Evolutionary conservation across 2,113 vertebrate species (phyloP), one percentile per base, ranked within the genome.

Genomic region (Megaceryle torquata): DNA sequence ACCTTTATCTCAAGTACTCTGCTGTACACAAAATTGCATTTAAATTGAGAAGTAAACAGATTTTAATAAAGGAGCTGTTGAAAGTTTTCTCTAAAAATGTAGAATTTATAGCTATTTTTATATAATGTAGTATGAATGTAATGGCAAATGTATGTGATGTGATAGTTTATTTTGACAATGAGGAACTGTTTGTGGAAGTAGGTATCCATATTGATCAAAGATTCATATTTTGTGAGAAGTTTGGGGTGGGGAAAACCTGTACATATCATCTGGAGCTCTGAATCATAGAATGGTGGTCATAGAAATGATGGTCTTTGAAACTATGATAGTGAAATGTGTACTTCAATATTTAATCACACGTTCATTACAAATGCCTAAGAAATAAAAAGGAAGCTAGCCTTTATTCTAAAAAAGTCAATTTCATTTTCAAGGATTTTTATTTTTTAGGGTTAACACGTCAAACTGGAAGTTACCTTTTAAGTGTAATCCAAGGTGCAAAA

Each of bases 201-300:
- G 22, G 8, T 46, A 51, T 64, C 13, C 0, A 0, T 57, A 21
- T 6, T 48, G 48, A 43, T 3, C 15, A 35, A 68, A 72, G 7
- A 37, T 16, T 68, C 4, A 1, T 39, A 17, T 41, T 64, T 48
- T 57, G 17, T 60, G 6, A 4, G 18, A 79, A 78, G 15, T 17
- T 37, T 37, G 22, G 15, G 7, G 4, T 8, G 5, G 17, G 29
- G 13, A 24, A 69, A 86, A 31, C 19, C 29, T 29, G 6, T 41
- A 14, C 2, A 1, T 53, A 18, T 21, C 10, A 28, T 37, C 35
- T 7, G 31, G 31, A 51, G 20, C 9, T 75, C 12, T 71, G 24
- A 41, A 11, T 41, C 39, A 41, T 41, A 41, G 39, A 41, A 41
- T 41, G 39, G 39, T 41, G 39, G 39, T 41, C 39, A 41, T 41